Evolutionary conservation across 2,888 invertebrate genomes (phyloP), one percentile per base, ranked within the genome.

Genomic region (Dicycla oo): DNA sequence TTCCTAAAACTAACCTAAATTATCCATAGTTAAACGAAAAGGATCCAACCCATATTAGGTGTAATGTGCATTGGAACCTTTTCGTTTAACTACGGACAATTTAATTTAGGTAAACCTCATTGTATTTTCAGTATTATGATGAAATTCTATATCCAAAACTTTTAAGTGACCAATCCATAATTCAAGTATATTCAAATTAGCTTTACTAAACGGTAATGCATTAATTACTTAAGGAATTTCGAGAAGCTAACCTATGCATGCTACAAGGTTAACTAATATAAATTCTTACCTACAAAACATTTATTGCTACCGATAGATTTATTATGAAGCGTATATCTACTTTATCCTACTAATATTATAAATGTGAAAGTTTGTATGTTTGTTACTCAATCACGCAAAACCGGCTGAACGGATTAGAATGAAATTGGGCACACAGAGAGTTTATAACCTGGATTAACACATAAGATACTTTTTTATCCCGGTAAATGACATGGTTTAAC

Each of bases 201-300:
- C 23, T 56, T 64, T n/a, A 78, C 49, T 30, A 69, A 58, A 34
- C 43, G 30, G 11, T 23, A 60, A 45, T 34, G 11, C 58, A 70
- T 74, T 64, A 64, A 78, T 73, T 69, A 73, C 40, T 49, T 49
- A 18, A 62, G 65, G 57, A 79, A 78, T 80, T 62, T 79, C n/a
- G 38, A 79, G 47, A 73, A 73, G 23, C 26, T 62, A 13, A 15
- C 53, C 38, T 47, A 54, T 65, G 53, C 20, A 34, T 30, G 40
- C 13, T 63, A 38, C 6, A 56, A 74, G 23, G n/a, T n/a, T n/a
- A n/a, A 65, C 65, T 49, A 49, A 74, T 79, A 30, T 56, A 20
- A 69, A 65, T 69, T 45, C 53, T 3, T 30, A 3, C 34, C 13
- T 54, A 13, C 34, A 51, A 34, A 62, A 53, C 53, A 67, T 80